Conservation (phyloP, 2,888 invertebrate genomes). For the Melanotus villosus region DNA sequence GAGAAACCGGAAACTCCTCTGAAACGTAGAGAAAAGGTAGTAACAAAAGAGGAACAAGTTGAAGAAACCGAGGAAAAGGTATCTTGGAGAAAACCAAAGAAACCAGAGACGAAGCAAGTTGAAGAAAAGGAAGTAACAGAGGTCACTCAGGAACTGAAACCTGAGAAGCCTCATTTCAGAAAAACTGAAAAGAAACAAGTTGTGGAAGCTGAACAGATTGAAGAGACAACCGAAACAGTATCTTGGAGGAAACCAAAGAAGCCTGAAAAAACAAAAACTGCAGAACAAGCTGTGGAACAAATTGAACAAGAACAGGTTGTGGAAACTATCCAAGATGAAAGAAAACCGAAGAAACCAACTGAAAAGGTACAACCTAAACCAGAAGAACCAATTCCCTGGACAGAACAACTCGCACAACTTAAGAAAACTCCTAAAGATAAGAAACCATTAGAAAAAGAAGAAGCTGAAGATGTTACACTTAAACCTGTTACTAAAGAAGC, state of each 20-base stretch:
- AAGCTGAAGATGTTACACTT: conserved; percentile 69
- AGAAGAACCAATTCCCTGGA: conserved; percentile 68
- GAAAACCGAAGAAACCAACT: conserved; percentile 50
- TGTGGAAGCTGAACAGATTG: neutral
- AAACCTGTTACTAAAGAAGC: conserved; percentile 67
- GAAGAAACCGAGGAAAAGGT: conserved; percentile 39
- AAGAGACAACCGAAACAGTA: conserved; percentile 37
- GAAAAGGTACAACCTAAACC: conserved; percentile 55
- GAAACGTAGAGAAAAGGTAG: neutral
- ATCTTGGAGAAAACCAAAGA: conserved; percentile 47
- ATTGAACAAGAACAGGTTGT: conserved; percentile 62
- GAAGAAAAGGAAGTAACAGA: neutral
- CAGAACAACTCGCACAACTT: conserved; percentile 73
- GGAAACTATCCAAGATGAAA: conserved; percentile 48
- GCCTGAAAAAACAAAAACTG: conserved; percentile 59
- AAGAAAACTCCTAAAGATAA: conserved; percentile 66
- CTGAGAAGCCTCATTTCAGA: neutral
- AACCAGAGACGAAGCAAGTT: too few relatives aligned
- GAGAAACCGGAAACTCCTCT: conserved; percentile 66
- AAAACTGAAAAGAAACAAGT: conserved; percentile 10
- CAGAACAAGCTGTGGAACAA: conserved; percentile 54
- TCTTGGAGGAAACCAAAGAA: conserved; percentile 47
- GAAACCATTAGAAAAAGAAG: conserved; percentile 65
- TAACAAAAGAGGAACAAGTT: conserved; percentile 37
- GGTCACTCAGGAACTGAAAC: neutral